Evolutionary conservation across 1,140 invertebrate genomes (phyloP), one percentile per base, ranked within the genome.

Genomic region (Trichonephila inaurata): DNA sequence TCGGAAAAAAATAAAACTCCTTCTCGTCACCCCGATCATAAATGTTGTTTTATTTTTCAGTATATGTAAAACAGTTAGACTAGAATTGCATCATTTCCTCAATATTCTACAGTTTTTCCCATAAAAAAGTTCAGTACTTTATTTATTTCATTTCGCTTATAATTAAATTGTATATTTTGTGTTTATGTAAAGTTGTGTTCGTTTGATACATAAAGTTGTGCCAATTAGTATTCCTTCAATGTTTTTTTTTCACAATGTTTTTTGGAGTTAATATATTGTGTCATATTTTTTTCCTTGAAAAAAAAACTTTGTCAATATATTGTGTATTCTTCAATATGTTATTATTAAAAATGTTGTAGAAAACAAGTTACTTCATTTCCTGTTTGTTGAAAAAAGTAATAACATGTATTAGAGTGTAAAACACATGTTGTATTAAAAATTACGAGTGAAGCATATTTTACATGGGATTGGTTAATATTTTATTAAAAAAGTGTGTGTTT

Each of bases 1-100:
- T 97, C 94, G 97, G 97, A 60, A 89, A 94, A 44, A 90, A 94
- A 82, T 91, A 62, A 60, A 85, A 2, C 18, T 28, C 72, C 4
- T 77, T 77, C 33, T 77, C 33, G 28, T 77, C 72, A 77, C 72
- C 33, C 0, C 24, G 28, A 77, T 77, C 72, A 77, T 77, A 77
- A 77, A 77, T 77, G 72, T 77, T 40, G 6, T 24, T 69, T 77
- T 77, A 77, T 33, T 77, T 77, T 77, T 77, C 72, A 77, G 33
- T 18, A 77, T 33, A 77, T 14, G 1, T 51, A 51, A 51, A 51
- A 51, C 51, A 0, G 7, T 77, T 77, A 77, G 72, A 40, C 18
- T 77, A 77, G 72, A 77, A 77, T 40, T 77, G 7, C 33, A 77
- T 77, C 72, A 77, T 77, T 5, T 5, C 7, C 28, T 28, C 51